phyloP scores from a whole-genome alignment of 1,140 invertebrate genomes.

The Aricia agestis region DNA sequence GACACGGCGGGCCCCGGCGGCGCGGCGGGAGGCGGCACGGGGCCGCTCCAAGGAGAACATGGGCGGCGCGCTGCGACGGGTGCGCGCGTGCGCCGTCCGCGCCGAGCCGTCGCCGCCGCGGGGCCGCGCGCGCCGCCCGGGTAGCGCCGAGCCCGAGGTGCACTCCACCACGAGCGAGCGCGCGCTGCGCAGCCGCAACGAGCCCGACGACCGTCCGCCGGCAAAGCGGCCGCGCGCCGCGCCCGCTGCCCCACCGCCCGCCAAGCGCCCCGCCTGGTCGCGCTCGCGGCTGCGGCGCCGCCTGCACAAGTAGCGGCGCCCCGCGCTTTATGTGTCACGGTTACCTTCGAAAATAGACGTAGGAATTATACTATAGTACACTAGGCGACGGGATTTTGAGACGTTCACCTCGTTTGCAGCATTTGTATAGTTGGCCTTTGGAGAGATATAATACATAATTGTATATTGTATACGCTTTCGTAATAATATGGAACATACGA shows the following conservation, averaged over 20 bases:
- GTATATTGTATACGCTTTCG: no score
- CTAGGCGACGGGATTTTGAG: not conserved
- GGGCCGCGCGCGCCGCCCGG: slow-evolving; percentile 27
- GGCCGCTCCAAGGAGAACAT: slow-evolving; percentile 53
- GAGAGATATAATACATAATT: no score
- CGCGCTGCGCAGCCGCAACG: slow-evolving; percentile 40
- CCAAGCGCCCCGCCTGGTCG: slow-evolving; percentile 42
- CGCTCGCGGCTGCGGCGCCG: slow-evolving; percentile 56
- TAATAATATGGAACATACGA: no score
- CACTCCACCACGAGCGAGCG: slow-evolving; percentile 45
- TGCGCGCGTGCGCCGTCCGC: slow-evolving; percentile 33
- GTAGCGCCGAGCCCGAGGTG: slow-evolving; percentile 36
- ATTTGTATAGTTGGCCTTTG: not conserved
- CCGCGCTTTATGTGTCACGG: slow-evolving; percentile 17
- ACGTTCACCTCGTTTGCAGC: not conserved
- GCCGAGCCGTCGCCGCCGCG: slow-evolving; percentile 33
- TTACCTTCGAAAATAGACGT: slow-evolving; percentile 39
- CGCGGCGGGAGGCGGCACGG: slow-evolving; percentile 37
- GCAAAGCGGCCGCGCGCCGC: slow-evolving; percentile 42
- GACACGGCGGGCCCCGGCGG: slow-evolving; percentile 48
- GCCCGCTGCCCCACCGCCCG: slow-evolving; percentile 33
- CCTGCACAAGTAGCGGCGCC: slow-evolving; percentile 50
- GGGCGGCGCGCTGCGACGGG: slow-evolving; percentile 33
- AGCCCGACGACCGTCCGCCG: slow-evolving; percentile 34
- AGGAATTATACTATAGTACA: slow-evolving; percentile 12